Evolutionary conservation across 2,888 invertebrate genomes (phyloP), one percentile per base, ranked within the genome.

Genomic region (Hedya salicella): DNA sequence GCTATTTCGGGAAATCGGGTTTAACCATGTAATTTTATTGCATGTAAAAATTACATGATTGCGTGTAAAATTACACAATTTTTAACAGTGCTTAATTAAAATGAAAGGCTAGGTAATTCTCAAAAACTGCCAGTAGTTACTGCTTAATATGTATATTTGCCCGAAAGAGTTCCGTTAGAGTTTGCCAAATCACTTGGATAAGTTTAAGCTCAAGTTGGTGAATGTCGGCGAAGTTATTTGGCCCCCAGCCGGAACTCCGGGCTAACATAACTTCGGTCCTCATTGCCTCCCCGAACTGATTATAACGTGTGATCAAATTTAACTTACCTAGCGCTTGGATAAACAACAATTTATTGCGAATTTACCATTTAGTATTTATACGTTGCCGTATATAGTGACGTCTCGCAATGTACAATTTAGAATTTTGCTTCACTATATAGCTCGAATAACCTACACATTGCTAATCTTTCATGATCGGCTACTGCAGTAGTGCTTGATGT

Each of bases 131-230:
- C 54, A 13, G 40, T 19, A 42, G 53, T 59, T 36, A 17, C 30
- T 17, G 42, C 66, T 62, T 62, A 57, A 68, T 70, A 69, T 59
- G 72, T 67, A 75, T 73, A 77, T 81, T 76, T 75, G 73, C 75
- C 73, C 73, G 67, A 71, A 77, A 79, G 75, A 76, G 78, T 81
- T 77, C 76, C 79, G 78, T 82, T 83, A 82, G 82, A 86, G 83
- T 88, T 87, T 86, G 83, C 89, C 88, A 89, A 89, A 90, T 90
- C 89, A 85, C 87, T 89, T 86, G 80, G 82, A 82, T 80, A 87
- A 86, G 81, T 88, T 85, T 79, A 80, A 78, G 77, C 66, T 73
- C 73, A 73, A 84, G 77, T 84, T 78, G 81, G 78, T 77, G 75
- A 83, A 85, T 85, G 82, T 81, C 79, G 79, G 77, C 76, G 70